Percentiles rank a stretch among this genome's conserved stretches.
Conservation (phyloP, 2,888 invertebrate genomes). For the Sialis lutaria region DNA sequence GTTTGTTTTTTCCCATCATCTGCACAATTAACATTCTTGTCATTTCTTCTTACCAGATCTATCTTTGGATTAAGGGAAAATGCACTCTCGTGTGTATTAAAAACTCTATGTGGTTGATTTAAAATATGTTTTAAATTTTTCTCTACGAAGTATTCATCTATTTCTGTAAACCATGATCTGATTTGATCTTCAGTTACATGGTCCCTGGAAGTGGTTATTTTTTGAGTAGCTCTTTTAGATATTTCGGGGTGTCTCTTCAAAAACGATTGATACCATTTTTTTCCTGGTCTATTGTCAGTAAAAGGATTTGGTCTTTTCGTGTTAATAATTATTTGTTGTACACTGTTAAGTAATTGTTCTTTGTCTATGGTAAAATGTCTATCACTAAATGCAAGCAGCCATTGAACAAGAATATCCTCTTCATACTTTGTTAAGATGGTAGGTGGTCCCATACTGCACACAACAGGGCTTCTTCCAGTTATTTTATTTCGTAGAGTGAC, state of each 20-base stretch:
- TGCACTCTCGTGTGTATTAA: constrained; percentile 15
- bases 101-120: constrained; percentile 13
- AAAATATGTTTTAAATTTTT: constrained; percentile 9
- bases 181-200: constrained; percentile 13
- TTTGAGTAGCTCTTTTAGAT: background rate
- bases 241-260: background rate
- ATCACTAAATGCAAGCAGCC: background rate
- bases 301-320: background rate
- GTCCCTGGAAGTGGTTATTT: constrained; percentile 8
- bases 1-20: too few species aligned
- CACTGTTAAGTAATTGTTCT: background rate
- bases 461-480: background rate
- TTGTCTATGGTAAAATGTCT: background rate
- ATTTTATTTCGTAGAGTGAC: background rate
- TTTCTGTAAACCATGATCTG: constrained; percentile 13
- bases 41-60: background rate
- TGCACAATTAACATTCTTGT: too few species aligned
- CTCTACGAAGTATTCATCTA: constrained; percentile 10
- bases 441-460: background rate
- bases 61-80: constrained; percentile 13
- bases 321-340: background rate
- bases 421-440: background rate
- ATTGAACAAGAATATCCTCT: background rate
- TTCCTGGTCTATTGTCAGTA: too few species aligned
- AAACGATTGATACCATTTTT: too few species aligned